phyloP scores from a whole-genome alignment of 1,140 invertebrate genomes.

The Laupala kohalensis region DNA sequence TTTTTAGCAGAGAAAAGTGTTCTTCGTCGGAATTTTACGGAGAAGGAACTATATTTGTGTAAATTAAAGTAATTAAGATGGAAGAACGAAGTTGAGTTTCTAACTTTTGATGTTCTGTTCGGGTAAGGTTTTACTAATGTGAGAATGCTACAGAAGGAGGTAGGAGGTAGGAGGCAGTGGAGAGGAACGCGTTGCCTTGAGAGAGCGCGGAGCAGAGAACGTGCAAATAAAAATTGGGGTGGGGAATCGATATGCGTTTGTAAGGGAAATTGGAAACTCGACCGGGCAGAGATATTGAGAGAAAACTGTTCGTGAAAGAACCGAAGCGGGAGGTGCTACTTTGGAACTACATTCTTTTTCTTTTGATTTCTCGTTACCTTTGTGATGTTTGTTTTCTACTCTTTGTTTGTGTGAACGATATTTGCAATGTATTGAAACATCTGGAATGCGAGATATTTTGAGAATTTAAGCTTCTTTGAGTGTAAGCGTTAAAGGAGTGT shows the following conservation, averaged over 20 bases:
- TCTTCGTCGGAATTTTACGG: not conserved
- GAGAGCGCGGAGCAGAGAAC: not conserved
- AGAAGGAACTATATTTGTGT: not conserved
- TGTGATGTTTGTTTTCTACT: no score
- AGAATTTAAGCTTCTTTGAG: no score
- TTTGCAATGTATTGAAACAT: no score
- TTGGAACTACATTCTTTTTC: no score
- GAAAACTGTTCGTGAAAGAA: no score
- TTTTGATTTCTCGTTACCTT: no score
- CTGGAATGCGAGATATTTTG: no score
- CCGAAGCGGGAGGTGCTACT: no score
- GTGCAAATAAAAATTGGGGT: not conserved
- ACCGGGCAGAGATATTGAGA: not conserved
- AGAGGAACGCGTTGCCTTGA: not conserved
- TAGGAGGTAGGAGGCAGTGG: no score
- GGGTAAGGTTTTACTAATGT: not conserved
- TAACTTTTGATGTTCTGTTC: not conserved
- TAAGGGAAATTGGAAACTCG: not conserved
- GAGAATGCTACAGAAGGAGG: not conserved
- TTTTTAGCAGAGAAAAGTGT: not conserved
- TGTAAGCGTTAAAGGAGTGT: no score
- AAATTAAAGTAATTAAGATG: not conserved
- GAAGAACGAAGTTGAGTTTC: not conserved
- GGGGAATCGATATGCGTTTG: not conserved
- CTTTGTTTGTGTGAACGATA: no score